Conservation (phyloP, 2,888 invertebrate genomes). For the Exephanes ischioxanthus region DNA sequence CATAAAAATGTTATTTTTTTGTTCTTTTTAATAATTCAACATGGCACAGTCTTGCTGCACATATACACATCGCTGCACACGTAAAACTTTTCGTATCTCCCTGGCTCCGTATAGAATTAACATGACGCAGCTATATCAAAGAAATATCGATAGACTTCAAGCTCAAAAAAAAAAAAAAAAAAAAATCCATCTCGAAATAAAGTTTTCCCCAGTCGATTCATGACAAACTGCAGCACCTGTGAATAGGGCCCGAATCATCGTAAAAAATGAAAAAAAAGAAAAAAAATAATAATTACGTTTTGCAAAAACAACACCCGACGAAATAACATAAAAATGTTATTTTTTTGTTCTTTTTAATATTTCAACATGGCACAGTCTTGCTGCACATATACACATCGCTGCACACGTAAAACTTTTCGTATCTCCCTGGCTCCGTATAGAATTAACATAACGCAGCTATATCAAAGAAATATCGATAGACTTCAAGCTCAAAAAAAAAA, state of each 20-base stretch:
- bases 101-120: constrained; percentile 5
- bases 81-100: not conserved
- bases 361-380: too few species aligned
- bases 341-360: too few species aligned
- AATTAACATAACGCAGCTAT: constrained; percentile 29
- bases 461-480: constrained; percentile 51
- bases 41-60: too few species aligned
- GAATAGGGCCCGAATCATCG: constrained; percentile 75
- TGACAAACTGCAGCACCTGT: constrained; percentile 69
- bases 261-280: constrained; percentile 20
- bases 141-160: constrained; percentile 53
- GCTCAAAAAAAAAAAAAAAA: not conserved
- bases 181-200: not conserved
- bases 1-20: too few species aligned
- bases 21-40: too few species aligned
- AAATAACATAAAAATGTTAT: too few species aligned
- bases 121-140: constrained; percentile 22
- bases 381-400: not conserved
- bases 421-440: constrained; percentile 1
- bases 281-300: not conserved
- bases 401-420: not conserved
- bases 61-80: not conserved
- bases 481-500: constrained; percentile 3
- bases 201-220: not conserved
- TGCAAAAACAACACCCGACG: too few species aligned